Evolutionary conservation across 2,888 invertebrate genomes (phyloP).

Genomic region (Pammene fasciana): DNA sequence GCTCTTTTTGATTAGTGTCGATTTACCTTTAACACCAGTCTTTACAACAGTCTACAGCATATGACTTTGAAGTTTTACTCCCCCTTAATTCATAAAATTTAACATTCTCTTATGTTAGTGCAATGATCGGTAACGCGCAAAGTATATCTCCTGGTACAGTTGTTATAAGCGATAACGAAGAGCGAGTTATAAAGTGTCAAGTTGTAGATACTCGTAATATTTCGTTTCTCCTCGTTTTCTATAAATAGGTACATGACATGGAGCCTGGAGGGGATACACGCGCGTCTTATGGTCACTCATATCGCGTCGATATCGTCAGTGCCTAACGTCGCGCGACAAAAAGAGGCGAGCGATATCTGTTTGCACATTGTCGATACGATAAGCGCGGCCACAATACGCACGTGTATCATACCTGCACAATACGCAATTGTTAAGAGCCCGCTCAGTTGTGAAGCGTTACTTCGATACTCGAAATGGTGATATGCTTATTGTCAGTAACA

Average conservation of each 20-base stretch:
- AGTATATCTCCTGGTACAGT: neutral
- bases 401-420: neutral
- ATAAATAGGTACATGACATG: neutral
- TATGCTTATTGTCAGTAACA: constrained; percentile 50
- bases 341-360: neutral
- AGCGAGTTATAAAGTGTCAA: neutral
- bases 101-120: neutral
- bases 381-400: neutral
- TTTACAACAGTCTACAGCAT: neutral
- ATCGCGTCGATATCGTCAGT: neutral
- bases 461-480: constrained; percentile 47
- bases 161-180: neutral
- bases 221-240: neutral
- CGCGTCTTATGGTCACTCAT: neutral
- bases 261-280: too few species aligned
- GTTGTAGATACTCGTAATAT: neutral
- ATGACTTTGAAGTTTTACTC: neutral
- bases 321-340: neutral
- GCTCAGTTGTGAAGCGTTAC: constrained; percentile 69
- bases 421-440: constrained; percentile 1
- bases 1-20: constrained; percentile 27
- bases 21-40: neutral
- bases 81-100: neutral
- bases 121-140: neutral
- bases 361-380: neutral